Base-by-base conservation (phyloP, 2,888 invertebrate genomes). In the Erebia ligea region DNA sequence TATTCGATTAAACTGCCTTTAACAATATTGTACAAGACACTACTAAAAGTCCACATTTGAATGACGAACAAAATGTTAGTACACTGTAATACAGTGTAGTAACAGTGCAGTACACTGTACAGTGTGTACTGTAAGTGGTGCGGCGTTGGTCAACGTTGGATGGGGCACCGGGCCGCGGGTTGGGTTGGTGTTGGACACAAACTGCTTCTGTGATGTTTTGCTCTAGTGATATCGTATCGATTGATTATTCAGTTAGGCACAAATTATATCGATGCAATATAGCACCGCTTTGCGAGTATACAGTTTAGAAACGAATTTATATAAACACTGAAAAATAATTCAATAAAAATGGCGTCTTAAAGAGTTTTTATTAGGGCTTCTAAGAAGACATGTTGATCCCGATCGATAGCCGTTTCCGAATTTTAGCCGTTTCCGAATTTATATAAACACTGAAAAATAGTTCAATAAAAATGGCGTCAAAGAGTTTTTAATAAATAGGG, bases 181-280 rank as follows among this genome's bases (percentile, higher is more conserved):
- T 50, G 76, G 82, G 50, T 50, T 50, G 76, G 82, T 82, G 86
- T 86, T 79, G 85, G 86, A 87, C 88, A 87, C 88, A 82, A 84
- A 81, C 85, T 82, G 91, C 91, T 91, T 90, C 87, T 91, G 92
- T 89, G 91, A 89, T 91, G 90, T 88, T 84, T 86, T 82, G 87
- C 89, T 88, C 79, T 87, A 87, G 89, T 82, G 82, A 82, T 85
- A 84, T 78, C 77, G 78, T 79, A 77, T 78, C 77, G 78, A 77
- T 75, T 75, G 78, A 77, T 75, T 76, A 75, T 75, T 78, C 76
- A 78, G 73, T 79, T 78, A 78, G 80, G 81, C 82, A 81, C 79
- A 81, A 80, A 77, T 80, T 78, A 78, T 80, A 80, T 80, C 78
- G 80, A 78, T 80, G 71, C 66, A 21, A 25, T 34, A 19, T 48